A percentile compares a stretch with the other conserved stretches of the same genome.
phyloP scores from a whole-genome alignment of 2,113 vertebrate species.

The Xiphias gladius region DNA sequence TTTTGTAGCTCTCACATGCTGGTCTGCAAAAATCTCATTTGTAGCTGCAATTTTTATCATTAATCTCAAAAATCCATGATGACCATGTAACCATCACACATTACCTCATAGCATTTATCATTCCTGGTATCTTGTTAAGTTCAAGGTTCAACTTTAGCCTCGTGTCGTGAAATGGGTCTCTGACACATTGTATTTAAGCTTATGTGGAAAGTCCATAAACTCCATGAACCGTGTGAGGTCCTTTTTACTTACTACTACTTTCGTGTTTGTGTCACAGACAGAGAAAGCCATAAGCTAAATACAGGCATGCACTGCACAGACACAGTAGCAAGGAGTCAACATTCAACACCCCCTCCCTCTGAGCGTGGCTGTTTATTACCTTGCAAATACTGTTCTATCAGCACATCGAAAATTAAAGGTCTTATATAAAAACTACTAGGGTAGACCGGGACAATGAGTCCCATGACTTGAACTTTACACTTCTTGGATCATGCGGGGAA shows the following conservation, averaged over 20 bases:
- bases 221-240: not conserved
- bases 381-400: constrained; percentile 5
- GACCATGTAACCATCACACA: not conserved
- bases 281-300: not conserved
- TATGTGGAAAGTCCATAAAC: not conserved
- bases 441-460: not conserved
- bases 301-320: constrained; percentile 11
- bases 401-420: not conserved
- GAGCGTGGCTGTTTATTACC: not conserved
- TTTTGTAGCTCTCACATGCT: not conserved
- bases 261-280: not conserved
- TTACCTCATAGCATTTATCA: not conserved
- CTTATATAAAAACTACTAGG: not conserved
- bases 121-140: constrained; percentile 9
- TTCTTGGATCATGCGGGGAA: constrained; percentile 50
- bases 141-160: constrained; percentile 58
- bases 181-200: not conserved
- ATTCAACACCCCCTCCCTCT: not conserved
- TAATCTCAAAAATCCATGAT: not conserved
- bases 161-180: constrained; percentile 42
- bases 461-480: constrained; percentile 61
- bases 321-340: not conserved
- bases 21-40: not conserved
- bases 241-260: constrained; percentile 3
- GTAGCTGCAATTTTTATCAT: not conserved